Base-by-base conservation (phyloP, 2,888 invertebrate species). In the Oxytorus armatus region DNA sequence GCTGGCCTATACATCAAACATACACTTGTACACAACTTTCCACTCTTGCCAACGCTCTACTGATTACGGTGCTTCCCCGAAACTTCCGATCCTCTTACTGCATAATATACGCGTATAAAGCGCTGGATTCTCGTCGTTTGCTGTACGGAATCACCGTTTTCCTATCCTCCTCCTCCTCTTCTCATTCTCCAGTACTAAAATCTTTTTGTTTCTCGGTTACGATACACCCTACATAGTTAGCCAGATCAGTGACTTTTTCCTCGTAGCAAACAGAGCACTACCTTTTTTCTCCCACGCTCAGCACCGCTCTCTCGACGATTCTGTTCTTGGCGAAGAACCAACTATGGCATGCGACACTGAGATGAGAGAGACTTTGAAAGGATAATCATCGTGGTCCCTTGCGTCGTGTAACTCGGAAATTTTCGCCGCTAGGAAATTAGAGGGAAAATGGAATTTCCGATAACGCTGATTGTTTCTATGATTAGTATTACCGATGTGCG, bases 1-100 rank as follows among this genome's bases (percentile, higher is more conserved):
- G 86, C 83, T 85, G 83, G 75, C 87, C 85, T 83, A 89, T 90
- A 88, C 85, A 87, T 83, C 81, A 84, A 87, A 85, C 87, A 76
- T 63, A 79, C 73, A n/a, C 49, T 66, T 18, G 55, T 39, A 16
- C 42, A 69, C 29, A 68, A 61, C 72, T 61, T 63, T 65, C 33
- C 29, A n/a, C 29, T 65, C 51, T 66, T 63, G 51, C 44, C 55
- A 42, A 42, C 53, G 53, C 42, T 39, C 61, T 53, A 29, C 53
- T 42, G 44, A 65, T 55, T 69, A 29, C 53, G 36, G 59, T 39
- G 53, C 16, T 42, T 65, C 65, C 66, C 10, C 14, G 18, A 18
- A 33, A 1, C 59, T 42, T 14, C 33, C 16, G 11, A 59, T 65
- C 42, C 44, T 18, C 23, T 51, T 23, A 16, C 3, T 25, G n/a